Evolutionary conservation across 2,888 invertebrate genomes (phyloP).

Genomic region (Ptilodon capucinus): DNA sequence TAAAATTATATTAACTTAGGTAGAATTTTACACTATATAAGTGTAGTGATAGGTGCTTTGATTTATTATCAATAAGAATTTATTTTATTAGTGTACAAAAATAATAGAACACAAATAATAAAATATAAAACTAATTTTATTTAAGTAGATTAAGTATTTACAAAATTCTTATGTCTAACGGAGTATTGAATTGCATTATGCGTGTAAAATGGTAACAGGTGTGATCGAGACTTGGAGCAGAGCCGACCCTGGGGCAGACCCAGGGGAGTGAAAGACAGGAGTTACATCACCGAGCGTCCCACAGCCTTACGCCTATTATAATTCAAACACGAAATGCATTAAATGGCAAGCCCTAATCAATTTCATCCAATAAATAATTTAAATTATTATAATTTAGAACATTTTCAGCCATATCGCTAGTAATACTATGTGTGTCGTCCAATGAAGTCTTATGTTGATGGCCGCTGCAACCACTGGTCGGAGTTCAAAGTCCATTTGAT

Average conservation of each 20-base stretch:
- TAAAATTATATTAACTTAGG: too few relatives aligned
- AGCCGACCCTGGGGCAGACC: conserved; percentile 6
- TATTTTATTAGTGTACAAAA: neutral
- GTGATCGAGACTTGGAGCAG: conserved; percentile 34
- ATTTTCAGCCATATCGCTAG: conserved; percentile 46
- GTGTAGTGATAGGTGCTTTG: too few relatives aligned
- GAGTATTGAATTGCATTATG: conserved; percentile 75
- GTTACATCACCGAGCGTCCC: conserved; percentile 27
- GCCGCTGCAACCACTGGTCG: conserved; percentile 22
- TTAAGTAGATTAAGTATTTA: conserved; percentile 69
- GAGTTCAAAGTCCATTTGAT: conserved; percentile 57
- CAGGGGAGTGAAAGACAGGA: conserved; percentile 4
- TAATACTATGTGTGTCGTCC: conserved; percentile 48
- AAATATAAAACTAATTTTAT: conserved; percentile 53
- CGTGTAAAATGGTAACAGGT: conserved; percentile 67
- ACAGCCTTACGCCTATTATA: conserved; percentile 39
- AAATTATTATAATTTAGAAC: conserved; percentile 50
- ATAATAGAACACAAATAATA: conserved; percentile 32
- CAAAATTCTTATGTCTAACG: conserved; percentile 68
- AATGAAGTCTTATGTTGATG: conserved; percentile 26
- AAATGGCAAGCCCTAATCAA: conserved; percentile 73
- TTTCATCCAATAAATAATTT: conserved; percentile 72
- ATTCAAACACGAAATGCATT: conserved; percentile 66
- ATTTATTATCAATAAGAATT: too few relatives aligned
- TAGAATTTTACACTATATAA: too few relatives aligned